These are phyloP conservation scores for Caenorhabditis afra DNA, from an alignment of 2,888 invertebrate genomes.

Conservation along the genomic window DNA sequence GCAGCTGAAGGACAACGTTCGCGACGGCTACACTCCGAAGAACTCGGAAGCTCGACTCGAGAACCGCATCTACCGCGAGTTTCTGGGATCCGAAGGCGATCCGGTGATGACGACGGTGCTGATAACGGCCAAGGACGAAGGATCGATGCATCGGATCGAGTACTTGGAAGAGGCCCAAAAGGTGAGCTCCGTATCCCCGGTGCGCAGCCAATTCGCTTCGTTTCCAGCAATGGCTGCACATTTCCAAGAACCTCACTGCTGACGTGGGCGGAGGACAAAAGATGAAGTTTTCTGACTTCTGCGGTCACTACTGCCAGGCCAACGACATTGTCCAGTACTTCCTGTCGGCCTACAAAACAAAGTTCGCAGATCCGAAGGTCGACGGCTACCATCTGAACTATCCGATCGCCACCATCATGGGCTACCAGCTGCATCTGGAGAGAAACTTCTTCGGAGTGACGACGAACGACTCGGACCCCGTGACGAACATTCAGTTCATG, in stretches of 20 bases:
- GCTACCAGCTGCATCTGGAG: conserved; percentile 75
- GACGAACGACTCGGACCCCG: conserved; percentile 23
- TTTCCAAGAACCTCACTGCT: conserved; percentile 68
- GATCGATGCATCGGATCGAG: conserved; percentile 75
- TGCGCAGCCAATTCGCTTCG: not conserved
- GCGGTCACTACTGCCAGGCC: conserved; percentile 76
- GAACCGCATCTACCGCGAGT: conserved; percentile 72
- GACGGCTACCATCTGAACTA: conserved; percentile 63
- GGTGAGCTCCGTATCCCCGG: conserved; percentile 18
- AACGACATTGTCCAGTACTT: conserved; percentile 67
- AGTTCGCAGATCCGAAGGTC: conserved; percentile 19
- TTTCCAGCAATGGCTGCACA: conserved; percentile 54
- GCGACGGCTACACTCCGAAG: conserved; percentile 79
- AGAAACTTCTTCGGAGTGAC: conserved; percentile 77
- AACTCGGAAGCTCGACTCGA: conserved; percentile 74
- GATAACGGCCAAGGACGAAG: conserved; percentile 75
- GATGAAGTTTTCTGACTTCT: conserved; percentile 73
- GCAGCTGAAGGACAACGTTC: conserved; percentile 69
- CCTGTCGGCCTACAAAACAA: conserved; percentile 49
- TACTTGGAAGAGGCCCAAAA: conserved; percentile 72
- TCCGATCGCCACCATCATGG: conserved; percentile 73
- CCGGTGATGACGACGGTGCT: conserved; percentile 78
- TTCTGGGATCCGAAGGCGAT: conserved; percentile 75
- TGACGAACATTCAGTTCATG: conserved; percentile 47
- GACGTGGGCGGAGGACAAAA: conserved; percentile 34